These are phyloP conservation scores for Caenorhabditis afra DNA, from an alignment of 2,888 invertebrate species.

Conservation along the genomic window DNA sequence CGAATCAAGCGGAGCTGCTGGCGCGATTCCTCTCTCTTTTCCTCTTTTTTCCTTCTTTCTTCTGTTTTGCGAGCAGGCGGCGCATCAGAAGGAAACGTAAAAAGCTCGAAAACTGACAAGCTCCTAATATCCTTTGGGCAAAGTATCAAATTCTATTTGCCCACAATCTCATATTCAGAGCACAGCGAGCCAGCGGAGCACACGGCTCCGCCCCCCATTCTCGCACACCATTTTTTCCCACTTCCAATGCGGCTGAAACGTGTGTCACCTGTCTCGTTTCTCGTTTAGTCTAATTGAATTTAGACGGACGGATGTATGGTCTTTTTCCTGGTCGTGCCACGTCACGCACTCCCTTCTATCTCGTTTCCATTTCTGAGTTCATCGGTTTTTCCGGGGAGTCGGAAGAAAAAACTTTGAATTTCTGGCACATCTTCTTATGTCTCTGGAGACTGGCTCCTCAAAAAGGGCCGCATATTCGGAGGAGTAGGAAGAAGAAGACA, in stretches of 20 bases:
- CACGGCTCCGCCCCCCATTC: too few species aligned
- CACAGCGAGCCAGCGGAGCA: neutral
- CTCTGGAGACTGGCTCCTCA: conserved; percentile 34
- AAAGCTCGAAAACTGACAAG: conserved; percentile 51
- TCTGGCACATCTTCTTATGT: conserved; percentile 56
- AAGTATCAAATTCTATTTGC: conserved; percentile 57
- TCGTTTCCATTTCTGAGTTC: conserved; percentile 11
- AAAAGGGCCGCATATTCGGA: conserved; percentile 25
- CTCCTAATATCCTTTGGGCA: conserved; percentile 40
- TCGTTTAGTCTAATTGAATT: conserved; percentile 20
- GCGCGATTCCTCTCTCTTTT: neutral
- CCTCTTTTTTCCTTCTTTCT: conserved; percentile 3
- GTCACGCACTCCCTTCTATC: conserved; percentile 11
- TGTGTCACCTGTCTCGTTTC: conserved; percentile 33
- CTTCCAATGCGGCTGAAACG: neutral
- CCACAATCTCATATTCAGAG: conserved; percentile 54
- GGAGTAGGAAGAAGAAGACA: conserved; percentile 34
- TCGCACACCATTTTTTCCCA: conserved; percentile 21
- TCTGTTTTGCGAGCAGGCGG: conserved; percentile 29
- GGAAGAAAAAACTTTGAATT: conserved; percentile 44
- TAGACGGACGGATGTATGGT: conserved; percentile 31
- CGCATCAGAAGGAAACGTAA: conserved; percentile 36
- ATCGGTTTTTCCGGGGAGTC: conserved; percentile 19
- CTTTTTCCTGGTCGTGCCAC: conserved; percentile 12
- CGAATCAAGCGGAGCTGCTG: conserved; percentile 34